Base-by-base conservation (phyloP, 2,113 vertebrate species). In the Corythornis vintsioides region DNA sequence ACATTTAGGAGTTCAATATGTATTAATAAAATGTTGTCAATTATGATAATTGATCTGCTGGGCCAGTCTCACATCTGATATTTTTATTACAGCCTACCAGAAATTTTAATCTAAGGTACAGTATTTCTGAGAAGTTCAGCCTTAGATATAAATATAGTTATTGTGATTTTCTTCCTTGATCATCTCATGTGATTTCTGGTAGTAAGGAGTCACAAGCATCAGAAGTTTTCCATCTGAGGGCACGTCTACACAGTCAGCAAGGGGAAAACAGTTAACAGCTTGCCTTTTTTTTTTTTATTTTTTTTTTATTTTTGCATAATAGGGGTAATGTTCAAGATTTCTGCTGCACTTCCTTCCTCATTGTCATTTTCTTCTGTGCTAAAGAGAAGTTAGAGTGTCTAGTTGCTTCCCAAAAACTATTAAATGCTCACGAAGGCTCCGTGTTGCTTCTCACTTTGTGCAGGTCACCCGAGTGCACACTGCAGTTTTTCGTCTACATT, bases 151-250 rank as follows among this genome's bases (percentile, higher is more conserved):
- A 98, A 98, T 98, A 98, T 97, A 98, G 95, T 97, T 96, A 98
- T 97, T 98, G 98, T 98, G 97, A 97, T 97, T 96, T 97, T 98
- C 97, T 97, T 97, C 97, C 97, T 98, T 95, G 90, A 97, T 97
- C 97, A 91, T 96, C 97, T 98, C 98, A 98, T 98, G 98, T 98
- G 98, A 98, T 98, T 98, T 98, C 98, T 98, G 97, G 97, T 98
- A 97, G 95, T 71, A 93, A 97, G 93, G 97, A 98, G 98, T 98
- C 98, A 98, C 98, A 98, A 98, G 98, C 91, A 98, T 97, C 97
- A 97, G 97, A 98, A 98, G 98, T 98, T 99, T 98, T 98, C 97
- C 97, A 98, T 98, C 97, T 98, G 97, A 98, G 97, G 98, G 97
- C 95, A 97, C 17, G 25, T 91, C 95, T 94, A 92, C 89, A 79